Base-by-base conservation (phyloP, 2,888 invertebrate species). In the Nudaria mundana region DNA sequence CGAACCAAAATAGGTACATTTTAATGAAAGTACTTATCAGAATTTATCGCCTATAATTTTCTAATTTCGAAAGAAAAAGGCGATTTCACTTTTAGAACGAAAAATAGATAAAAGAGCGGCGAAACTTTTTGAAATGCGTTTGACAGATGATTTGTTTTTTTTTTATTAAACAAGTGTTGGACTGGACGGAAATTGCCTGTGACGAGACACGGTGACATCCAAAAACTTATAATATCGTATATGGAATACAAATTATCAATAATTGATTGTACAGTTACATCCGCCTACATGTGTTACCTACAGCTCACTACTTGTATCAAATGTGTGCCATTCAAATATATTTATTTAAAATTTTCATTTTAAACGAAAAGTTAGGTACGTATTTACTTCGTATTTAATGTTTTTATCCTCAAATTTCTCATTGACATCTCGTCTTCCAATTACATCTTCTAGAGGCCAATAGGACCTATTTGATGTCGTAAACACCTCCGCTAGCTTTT, bases 161-260 rank as follows among this genome's bases (percentile, higher is more conserved):
- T 43, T 33, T 37, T 43, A 37, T 40, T 38, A 34, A 43, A 32
- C 40, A 46, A 46, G 34, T 36, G 38, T 40, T 40, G 51, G 52
- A 47, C 20, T n/a, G n/a, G 20, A 8, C 66, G 69, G 59, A 63
- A 60, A 65, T 44, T 46, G 47, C 45, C 34, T 35, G 40, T 48
- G 58, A 53, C 49, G 46, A 47, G 51, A 49, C 41, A 48, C 54
- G 50, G 47, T 47, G 47, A 49, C 44, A 54, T 50, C 48, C 58
- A 60, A 56, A 48, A 56, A 56, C 48, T 44, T 47, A 56, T 43
- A 42, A 30, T 44, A 56, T 58, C 70, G 56, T 59, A 63, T 65
- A 66, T 52, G 71, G 76, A 65, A 70, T 71, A 75, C 72, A 65
- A 74, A 75, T 71, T 52, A 64, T 60, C 58, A 58, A 59, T 68